phyloP scores from a whole-genome alignment of 1,140 invertebrate genomes.

The Caenorhabditis brenneri region DNA sequence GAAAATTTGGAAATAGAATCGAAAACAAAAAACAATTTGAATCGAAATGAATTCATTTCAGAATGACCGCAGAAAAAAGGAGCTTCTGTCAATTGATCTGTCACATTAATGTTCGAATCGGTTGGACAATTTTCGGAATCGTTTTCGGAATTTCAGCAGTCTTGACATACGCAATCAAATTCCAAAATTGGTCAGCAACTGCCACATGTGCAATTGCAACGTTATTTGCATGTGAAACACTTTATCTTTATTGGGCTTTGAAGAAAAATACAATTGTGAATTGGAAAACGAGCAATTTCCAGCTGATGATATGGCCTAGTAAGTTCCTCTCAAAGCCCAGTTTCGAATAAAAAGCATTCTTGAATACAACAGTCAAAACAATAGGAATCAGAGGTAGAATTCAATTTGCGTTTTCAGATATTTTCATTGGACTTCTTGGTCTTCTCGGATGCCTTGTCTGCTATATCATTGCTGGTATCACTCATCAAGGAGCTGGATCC shows the following conservation, averaged over 20 bases:
- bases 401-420: not conserved
- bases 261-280: slow-evolving; percentile 32
- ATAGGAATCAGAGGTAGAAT: not conserved
- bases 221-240: slow-evolving; percentile 8
- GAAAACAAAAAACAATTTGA: not conserved
- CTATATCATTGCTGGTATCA: slow-evolving; percentile 17
- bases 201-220: not conserved
- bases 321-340: not conserved
- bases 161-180: slow-evolving; percentile 29
- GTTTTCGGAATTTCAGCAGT: slow-evolving; percentile 17
- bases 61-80: not conserved
- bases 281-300: slow-evolving; percentile 8
- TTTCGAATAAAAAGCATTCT: too few species aligned
- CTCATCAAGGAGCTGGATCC: slow-evolving; percentile 6
- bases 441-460: slow-evolving; percentile 18
- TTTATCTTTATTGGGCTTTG: slow-evolving; percentile 4
- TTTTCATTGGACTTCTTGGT: slow-evolving; percentile 19
- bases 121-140: slow-evolving; percentile 22
- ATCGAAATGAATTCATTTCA: not conserved
- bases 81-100: slow-evolving; percentile 17
- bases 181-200: slow-evolving; percentile 25
- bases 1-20: not conserved
- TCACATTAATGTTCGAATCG: slow-evolving; percentile 20
- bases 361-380: too few species aligned
- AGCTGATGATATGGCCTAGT: slow-evolving; percentile 30